phyloP scores from a whole-genome alignment of 2,888 invertebrate species.

The Limenitis arthemis region DNA sequence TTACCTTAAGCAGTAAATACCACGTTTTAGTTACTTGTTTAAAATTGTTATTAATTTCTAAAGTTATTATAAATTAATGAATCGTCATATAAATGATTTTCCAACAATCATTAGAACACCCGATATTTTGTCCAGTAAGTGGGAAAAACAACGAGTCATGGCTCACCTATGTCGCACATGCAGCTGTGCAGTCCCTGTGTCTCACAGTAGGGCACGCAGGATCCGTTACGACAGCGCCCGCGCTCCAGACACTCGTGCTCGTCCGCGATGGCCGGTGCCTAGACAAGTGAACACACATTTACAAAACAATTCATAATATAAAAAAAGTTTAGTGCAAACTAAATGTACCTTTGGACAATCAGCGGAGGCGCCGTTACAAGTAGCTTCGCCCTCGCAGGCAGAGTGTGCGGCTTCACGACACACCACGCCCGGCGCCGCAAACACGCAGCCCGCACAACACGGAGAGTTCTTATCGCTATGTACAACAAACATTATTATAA shows the following conservation, averaged over 20 bases:
- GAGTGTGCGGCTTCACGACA: slow-evolving; percentile 93
- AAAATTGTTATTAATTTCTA: too few relatives aligned
- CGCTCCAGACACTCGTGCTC: slow-evolving; percentile 92
- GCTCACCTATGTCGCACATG: slow-evolving; percentile 92
- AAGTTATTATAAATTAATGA: too few relatives aligned
- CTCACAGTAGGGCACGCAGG: slow-evolving; percentile 96
- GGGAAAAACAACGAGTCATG: not conserved
- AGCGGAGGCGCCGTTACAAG: slow-evolving; percentile 82
- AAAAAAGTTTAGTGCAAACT: too few relatives aligned
- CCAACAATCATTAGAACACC: too few relatives aligned
- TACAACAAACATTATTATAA: slow-evolving; percentile 5
- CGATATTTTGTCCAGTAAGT: too few relatives aligned
- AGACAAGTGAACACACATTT: slow-evolving; percentile 24
- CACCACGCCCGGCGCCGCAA: slow-evolving; percentile 85
- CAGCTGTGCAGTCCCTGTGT: slow-evolving; percentile 94
- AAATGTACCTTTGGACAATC: slow-evolving; percentile 60
- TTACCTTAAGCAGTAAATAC: too few relatives aligned
- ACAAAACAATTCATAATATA: not conserved
- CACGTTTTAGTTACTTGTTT: too few relatives aligned
- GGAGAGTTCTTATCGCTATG: slow-evolving; percentile 95
- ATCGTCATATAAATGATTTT: too few relatives aligned
- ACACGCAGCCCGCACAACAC: slow-evolving; percentile 93
- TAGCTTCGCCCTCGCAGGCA: slow-evolving; percentile 93
- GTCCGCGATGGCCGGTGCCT: slow-evolving; percentile 89
- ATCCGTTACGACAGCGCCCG: slow-evolving; percentile 91